phyloP scores from a whole-genome alignment of 2,113 vertebrate genomes.

The Perca fluviatilis region DNA sequence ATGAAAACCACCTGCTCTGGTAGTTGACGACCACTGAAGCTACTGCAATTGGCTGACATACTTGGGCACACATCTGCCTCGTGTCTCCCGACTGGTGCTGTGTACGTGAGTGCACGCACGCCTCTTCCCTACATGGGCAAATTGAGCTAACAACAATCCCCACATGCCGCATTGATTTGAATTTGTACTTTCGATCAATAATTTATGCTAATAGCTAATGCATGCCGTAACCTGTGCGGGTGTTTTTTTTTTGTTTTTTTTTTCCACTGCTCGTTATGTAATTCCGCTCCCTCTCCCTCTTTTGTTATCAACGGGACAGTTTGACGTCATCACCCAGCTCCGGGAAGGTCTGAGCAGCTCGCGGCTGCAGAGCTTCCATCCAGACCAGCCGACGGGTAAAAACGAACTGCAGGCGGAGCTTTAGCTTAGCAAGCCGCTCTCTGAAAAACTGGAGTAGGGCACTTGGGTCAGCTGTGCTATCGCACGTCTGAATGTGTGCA shows the following conservation, averaged over 20 bases:
- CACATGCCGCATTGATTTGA: neutral
- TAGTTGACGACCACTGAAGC: neutral
- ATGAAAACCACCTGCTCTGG: neutral
- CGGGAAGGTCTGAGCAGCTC: conserved; percentile 32
- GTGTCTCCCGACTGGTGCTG: neutral
- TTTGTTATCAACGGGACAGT: conserved; percentile 44
- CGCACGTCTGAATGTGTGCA: conserved; percentile 70
- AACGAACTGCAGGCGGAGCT: conserved; percentile 33
- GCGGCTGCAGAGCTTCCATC: conserved; percentile 35
- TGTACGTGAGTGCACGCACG: conserved; percentile 61
- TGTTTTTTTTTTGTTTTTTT: neutral
- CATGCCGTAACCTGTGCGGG: accelerated
- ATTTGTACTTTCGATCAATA: accelerated
- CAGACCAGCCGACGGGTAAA: conserved; percentile 42
- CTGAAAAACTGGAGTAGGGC: neutral
- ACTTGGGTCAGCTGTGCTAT: conserved; percentile 3
- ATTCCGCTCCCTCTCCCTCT: conserved; percentile 10
- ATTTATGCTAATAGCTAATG: neutral
- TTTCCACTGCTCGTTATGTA: conserved; percentile 41
- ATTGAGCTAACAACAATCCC: neutral
- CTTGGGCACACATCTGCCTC: neutral
- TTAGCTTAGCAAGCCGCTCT: conserved; percentile 8
- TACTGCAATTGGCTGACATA: conserved; percentile 3
- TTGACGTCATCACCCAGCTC: conserved; percentile 73
- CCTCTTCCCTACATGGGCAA: neutral